Base-by-base conservation (phyloP, 2,113 vertebrate species). In the Daubentonia madagascariensis region DNA sequence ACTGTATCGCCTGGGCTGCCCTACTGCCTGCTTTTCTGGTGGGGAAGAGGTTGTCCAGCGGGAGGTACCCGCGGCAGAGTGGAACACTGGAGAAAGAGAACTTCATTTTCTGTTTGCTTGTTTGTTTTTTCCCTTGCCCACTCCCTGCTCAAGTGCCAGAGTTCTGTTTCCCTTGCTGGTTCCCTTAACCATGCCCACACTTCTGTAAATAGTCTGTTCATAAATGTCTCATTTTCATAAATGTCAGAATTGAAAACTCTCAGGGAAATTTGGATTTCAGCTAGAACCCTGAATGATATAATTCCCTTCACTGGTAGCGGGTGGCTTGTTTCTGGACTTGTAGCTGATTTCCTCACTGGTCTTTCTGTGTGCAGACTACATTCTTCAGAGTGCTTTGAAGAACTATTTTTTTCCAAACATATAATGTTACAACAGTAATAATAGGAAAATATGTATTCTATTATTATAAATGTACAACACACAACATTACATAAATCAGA, bases 141-240 rank as follows among this genome's bases (percentile, higher is more conserved):
- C 28, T 72, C 48, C 17, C 50, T 87, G 59, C 16, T 43, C 25
- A 23, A 78, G 23, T 92, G 25, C 40, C 28, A 65, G 37, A 25
- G 2, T 61, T 85, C 57, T 23, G 11, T 87, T 48, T 89, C n/a
- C 73, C n/a, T 50, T 75, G 3, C 28, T 45, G 48, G 12, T 52
- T 50, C 23, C 17, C 2, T 79, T 80, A 91, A 91, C n/a, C 6
- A 13, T 95, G n/a, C 61, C 28, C 32, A 73, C 37, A 85, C 6
- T 76, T 75, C 70, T 63, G 1, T 87, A 86, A 89, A 85, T 65
- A 52, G 11, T 25, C 37, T 45, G 86, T 90, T 52, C 30, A 75
- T 43, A 85, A 79, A 68, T 93, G 81, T 61, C 16, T 68, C 43
- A 32, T 45, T 90, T 90, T 59, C 23, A 68, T 32, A 85, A 78